Evolutionary conservation across 1,140 invertebrate genomes (phyloP).

Genomic region (Leptestheria dahalacensis): DNA sequence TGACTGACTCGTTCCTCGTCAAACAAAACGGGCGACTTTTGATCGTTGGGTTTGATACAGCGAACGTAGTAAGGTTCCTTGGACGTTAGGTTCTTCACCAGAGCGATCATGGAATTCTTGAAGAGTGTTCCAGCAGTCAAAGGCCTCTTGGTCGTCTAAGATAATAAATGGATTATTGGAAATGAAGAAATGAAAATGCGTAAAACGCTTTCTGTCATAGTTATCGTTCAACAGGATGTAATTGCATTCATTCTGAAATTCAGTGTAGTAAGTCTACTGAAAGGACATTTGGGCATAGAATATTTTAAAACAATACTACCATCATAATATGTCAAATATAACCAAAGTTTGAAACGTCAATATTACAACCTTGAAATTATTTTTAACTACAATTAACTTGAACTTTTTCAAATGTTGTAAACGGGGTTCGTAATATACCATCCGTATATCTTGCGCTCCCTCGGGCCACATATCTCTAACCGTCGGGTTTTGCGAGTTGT

Average conservation of each 20-base stretch:
- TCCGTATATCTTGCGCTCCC: conserved; percentile 73
- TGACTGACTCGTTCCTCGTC: conserved; percentile 63
- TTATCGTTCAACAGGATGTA: no score
- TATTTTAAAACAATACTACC: no score
- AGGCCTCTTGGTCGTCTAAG: conserved; percentile 80
- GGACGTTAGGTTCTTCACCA: conserved; percentile 71
- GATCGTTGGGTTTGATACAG: conserved; percentile 81
- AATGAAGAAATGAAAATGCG: no score
- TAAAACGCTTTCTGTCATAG: neutral
- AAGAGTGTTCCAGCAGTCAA: conserved; percentile 84
- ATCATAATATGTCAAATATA: no score
- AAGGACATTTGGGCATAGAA: no score
- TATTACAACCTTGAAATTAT: no score
- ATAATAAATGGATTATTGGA: conserved; percentile 20
- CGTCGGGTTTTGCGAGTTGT: conserved; percentile 56
- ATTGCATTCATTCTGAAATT: no score
- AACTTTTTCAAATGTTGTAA: conserved; percentile 8
- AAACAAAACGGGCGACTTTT: conserved; percentile 67
- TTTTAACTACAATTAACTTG: no score
- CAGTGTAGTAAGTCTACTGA: no score
- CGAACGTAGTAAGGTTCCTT: conserved; percentile 96
- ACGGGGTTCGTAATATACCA: conserved; percentile 40
- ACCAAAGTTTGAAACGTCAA: no score
- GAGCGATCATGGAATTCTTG: conserved; percentile 80
- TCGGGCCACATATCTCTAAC: conserved; percentile 88